phyloP scores from a whole-genome alignment of 2,113 vertebrate species.

The Eonycteris spelaea region DNA sequence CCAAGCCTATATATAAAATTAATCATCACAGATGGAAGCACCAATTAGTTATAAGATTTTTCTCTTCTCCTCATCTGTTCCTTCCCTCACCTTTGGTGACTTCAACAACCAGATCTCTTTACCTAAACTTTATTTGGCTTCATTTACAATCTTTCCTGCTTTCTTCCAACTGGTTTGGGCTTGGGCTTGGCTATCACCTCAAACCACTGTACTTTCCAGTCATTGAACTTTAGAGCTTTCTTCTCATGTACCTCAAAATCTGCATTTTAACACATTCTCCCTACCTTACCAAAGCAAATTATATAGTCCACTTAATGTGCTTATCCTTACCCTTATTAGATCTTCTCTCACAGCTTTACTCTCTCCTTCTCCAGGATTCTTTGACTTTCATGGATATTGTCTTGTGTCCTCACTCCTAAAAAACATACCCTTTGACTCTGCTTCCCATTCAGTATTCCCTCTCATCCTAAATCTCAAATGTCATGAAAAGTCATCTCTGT shows the following conservation, averaged over 20 bases:
- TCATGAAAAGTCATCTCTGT: background rate
- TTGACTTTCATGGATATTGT: background rate
- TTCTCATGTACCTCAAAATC: background rate
- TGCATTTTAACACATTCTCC: background rate
- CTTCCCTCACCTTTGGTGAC: background rate
- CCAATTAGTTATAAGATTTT: background rate
- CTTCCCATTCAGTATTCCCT: background rate
- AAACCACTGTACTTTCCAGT: background rate
- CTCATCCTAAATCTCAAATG: background rate
- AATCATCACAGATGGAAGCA: background rate
- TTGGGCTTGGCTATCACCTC: background rate
- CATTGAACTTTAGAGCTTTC: background rate
- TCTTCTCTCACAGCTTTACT: background rate
- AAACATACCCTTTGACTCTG: background rate
- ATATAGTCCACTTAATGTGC: too few species aligned
- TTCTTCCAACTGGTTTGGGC: background rate
- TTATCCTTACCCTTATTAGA: background rate
- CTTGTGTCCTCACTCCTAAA: background rate
- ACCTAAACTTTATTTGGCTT: background rate
- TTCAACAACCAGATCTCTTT: background rate
- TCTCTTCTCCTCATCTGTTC: background rate
- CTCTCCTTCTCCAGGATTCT: background rate
- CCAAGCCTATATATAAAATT: background rate
- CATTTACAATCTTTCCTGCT: background rate
- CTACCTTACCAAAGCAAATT: background rate